Conservation (phyloP, 2,888 invertebrate genomes). For the Xanthorhoe designata region DNA sequence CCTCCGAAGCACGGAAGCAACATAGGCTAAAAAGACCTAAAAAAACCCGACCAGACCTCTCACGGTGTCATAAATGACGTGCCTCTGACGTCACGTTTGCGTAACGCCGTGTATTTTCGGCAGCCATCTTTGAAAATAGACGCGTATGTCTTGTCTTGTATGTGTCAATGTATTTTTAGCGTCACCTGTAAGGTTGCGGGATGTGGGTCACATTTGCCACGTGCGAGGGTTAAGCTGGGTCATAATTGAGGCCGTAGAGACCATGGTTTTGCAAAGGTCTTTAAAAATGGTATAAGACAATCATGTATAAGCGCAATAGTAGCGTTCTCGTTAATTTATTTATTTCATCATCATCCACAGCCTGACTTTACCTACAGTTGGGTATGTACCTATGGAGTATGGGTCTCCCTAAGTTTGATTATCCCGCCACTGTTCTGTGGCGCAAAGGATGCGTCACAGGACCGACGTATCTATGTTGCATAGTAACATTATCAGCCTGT, state of each 20-base stretch:
- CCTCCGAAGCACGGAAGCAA: neutral
- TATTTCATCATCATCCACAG: too few relatives aligned
- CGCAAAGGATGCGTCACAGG: too few relatives aligned
- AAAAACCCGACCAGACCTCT: slow-evolving; percentile 13
- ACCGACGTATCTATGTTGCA: too few relatives aligned
- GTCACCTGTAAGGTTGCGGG: slow-evolving; percentile 61
- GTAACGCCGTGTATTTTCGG: slow-evolving; percentile 56
- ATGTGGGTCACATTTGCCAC: slow-evolving; percentile 37
- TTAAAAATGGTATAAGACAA: too few relatives aligned
- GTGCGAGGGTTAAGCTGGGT: slow-evolving; percentile 35
- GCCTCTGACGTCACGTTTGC: slow-evolving; percentile 71
- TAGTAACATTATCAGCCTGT: too few relatives aligned
- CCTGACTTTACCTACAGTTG: too few relatives aligned
- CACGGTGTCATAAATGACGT: slow-evolving; percentile 61
- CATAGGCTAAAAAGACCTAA: neutral
- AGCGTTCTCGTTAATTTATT: too few relatives aligned
- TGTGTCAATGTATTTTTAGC: slow-evolving; percentile 74
- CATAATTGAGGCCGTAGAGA: slow-evolving; percentile 12
- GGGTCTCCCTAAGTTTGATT: too few relatives aligned
- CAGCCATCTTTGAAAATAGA: slow-evolving; percentile 65
- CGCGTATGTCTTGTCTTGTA: slow-evolving; percentile 62
- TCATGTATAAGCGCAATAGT: too few relatives aligned
- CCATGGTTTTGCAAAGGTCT: neutral
- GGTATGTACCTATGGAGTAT: too few relatives aligned
- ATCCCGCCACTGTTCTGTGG: too few relatives aligned